Evolutionary conservation across 2,888 invertebrate species (phyloP).

Genomic region (Microdon myrmicae): DNA sequence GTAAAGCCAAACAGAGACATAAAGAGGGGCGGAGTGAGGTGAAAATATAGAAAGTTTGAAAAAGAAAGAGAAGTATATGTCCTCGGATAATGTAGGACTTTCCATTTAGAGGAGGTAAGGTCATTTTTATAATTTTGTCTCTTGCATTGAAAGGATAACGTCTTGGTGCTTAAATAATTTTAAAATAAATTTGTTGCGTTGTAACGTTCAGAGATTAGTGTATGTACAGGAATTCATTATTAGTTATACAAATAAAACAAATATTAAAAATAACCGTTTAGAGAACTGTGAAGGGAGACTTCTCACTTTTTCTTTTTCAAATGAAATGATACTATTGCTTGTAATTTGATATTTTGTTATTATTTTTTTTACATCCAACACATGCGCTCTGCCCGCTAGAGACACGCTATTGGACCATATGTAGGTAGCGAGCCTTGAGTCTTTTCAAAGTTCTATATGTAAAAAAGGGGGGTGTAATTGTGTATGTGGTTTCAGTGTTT

Average conservation of each 20-base stretch:
- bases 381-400: conserved; percentile 68
- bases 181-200: conserved; percentile 50
- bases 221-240: conserved; percentile 50
- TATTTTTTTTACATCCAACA: conserved; percentile 64
- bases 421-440: conserved; percentile 13
- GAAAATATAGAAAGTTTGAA: conserved; percentile 22
- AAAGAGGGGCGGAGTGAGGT: conserved; percentile 27
- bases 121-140: conserved; percentile 18
- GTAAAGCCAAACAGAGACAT: conserved; percentile 21
- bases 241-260: conserved; percentile 19
- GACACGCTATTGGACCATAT: conserved; percentile 66
- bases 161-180: conserved; percentile 51
- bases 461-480: conserved; percentile 35
- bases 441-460: conserved; percentile 10
- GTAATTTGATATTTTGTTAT: conserved; percentile 56
- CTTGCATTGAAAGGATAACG: conserved; percentile 33
- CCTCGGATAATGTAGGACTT: conserved; percentile 29
- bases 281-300: conserved; percentile 86
- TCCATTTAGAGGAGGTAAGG: conserved; percentile 18
- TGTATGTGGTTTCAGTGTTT: conserved; percentile 30
- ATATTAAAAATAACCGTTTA: conserved; percentile 62
- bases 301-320: conserved; percentile 65
- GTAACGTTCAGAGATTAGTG: conserved; percentile 47
- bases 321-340: conserved; percentile 17
- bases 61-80: conserved; percentile 10